phyloP scores from a whole-genome alignment of 2,888 invertebrate species.

The Pedicia rivosa region DNA sequence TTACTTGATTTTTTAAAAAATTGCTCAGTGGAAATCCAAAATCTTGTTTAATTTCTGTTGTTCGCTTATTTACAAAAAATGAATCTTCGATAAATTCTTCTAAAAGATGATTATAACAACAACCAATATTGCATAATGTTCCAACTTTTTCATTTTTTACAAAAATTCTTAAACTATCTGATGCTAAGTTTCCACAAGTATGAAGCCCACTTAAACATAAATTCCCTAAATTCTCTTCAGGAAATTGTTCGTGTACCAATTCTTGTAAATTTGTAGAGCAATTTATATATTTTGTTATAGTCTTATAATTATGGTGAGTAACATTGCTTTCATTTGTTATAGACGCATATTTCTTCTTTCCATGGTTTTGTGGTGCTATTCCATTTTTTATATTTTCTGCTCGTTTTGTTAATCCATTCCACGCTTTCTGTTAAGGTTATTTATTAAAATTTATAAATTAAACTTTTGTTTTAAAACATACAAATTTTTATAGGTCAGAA shows the following conservation, averaged over 20 bases:
- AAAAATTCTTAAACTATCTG: conserved; percentile 57
- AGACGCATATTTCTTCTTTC: conserved; percentile 12
- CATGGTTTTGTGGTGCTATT: conserved; percentile 20
- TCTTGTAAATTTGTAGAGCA: conserved; percentile 36
- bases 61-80: conserved; percentile 24
- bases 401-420: conserved; percentile 40
- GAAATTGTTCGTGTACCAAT: conserved; percentile 36
- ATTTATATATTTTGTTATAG: conserved; percentile 43
- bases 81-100: conserved; percentile 34
- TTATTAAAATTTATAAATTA: conserved; percentile 3
- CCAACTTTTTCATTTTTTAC: conserved; percentile 34
- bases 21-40: no score
- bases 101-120: conserved; percentile 72
- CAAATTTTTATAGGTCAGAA: no score
- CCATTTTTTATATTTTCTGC: conserved; percentile 31
- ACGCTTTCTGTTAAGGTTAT: conserved; percentile 32
- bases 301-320: conserved; percentile 36
- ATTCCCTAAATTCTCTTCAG: conserved; percentile 19
- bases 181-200: conserved; percentile 74
- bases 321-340: conserved; percentile 4
- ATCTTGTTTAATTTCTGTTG: no score
- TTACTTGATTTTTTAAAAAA: no score
- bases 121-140: conserved; percentile 66
- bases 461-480: no score
- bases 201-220: conserved; percentile 62